Evolutionary conservation across 2,888 invertebrate species (phyloP).

Genomic region (Strigamia maritima): DNA sequence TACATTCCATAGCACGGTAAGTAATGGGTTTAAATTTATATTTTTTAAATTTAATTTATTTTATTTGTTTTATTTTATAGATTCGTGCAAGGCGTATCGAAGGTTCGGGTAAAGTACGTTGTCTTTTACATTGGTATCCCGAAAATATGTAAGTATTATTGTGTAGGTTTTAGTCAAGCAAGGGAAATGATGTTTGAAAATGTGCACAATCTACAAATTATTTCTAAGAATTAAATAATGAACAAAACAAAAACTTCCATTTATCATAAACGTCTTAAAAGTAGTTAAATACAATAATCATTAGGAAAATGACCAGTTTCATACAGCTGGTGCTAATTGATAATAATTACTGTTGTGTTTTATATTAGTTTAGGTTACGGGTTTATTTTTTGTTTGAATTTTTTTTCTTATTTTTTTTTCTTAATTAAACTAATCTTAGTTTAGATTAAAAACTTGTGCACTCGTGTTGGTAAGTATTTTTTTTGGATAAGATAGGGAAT

Average conservation of each 20-base stretch:
- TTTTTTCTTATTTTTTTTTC: background rate
- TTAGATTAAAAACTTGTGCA: background rate
- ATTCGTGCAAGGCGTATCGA: constrained; percentile 65
- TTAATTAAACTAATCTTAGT: background rate
- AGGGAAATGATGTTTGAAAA: background rate
- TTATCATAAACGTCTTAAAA: too few species aligned
- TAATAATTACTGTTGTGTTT: too few species aligned
- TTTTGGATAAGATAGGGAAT: too few species aligned
- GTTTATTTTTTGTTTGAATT: too few species aligned
- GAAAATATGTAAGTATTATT: constrained; percentile 71
- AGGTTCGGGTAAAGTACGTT: constrained; percentile 64
- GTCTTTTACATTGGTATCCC: constrained; percentile 79
- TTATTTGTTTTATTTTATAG: constrained; percentile 49
- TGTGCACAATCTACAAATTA: background rate
- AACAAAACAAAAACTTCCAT: too few species aligned
- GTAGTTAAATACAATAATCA: too few species aligned
- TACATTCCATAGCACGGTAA: constrained; percentile 53
- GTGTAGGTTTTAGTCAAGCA: background rate
- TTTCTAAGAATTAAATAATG: too few species aligned
- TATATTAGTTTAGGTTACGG: too few species aligned
- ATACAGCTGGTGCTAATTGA: too few species aligned
- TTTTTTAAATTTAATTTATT: background rate
- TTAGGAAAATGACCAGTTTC: too few species aligned
- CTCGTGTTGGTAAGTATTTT: too few species aligned
- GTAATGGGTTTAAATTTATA: constrained; percentile 41